Conservation (phyloP, 2,888 invertebrate genomes). For the Abscondita cerata region DNA sequence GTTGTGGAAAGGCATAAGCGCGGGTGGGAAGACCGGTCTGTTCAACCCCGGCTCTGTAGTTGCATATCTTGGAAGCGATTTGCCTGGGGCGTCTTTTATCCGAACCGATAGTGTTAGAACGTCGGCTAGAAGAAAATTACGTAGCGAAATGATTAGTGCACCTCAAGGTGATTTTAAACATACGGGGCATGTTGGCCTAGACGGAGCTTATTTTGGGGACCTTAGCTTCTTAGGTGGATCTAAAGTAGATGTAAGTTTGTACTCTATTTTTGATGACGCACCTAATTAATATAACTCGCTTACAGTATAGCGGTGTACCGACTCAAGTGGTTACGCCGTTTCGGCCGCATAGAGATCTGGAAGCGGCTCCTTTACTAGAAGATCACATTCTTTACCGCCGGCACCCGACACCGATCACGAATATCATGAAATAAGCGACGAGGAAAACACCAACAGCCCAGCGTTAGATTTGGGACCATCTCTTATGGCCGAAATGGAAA, state of each 20-base stretch:
- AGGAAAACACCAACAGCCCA: conserved; percentile 66
- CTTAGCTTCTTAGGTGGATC: conserved; percentile 76
- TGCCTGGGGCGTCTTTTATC: conserved; percentile 64
- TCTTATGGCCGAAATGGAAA: conserved; percentile 87
- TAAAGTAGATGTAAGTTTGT: conserved; percentile 53
- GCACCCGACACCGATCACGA: conserved; percentile 68
- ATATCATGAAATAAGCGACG: conserved; percentile 85
- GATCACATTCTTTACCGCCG: conserved; percentile 55
- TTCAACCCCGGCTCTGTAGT: conserved; percentile 92
- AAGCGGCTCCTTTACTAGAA: conserved; percentile 69
- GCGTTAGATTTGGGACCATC: conserved; percentile 85
- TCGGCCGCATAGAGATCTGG: conserved; percentile 84
- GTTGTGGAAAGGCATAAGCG: conserved; percentile 90
- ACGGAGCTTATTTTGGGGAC: conserved; percentile 97
- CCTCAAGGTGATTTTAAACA: conserved; percentile 98
- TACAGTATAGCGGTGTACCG: conserved; percentile 78
- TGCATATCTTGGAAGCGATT: conserved; percentile 81
- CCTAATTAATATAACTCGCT: no score
- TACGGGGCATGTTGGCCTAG: conserved; percentile 93
- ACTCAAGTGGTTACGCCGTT: conserved; percentile 89
- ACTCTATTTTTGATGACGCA: no score
- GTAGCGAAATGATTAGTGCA: conserved; percentile 93
- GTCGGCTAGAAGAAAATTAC: conserved; percentile 68
- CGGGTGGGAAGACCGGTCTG: conserved; percentile 89
- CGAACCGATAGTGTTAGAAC: conserved; percentile 70